phyloP scores from a whole-genome alignment of 2,888 invertebrate species.

The Torymus texanus region DNA sequence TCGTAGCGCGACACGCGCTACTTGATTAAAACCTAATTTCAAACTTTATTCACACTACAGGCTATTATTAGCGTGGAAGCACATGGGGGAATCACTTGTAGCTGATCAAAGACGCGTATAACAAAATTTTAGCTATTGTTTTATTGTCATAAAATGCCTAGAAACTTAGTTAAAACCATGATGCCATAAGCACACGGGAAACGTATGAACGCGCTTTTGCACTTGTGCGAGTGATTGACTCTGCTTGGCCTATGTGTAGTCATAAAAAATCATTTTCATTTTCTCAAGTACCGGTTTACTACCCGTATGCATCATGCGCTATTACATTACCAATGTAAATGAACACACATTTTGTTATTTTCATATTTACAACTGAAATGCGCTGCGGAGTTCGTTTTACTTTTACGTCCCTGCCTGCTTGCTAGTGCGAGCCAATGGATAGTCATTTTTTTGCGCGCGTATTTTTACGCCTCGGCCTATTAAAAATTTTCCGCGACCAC shows the following conservation, averaged over 20 bases:
- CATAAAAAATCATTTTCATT: slow-evolving; percentile 49
- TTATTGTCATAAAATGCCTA: slow-evolving; percentile 13
- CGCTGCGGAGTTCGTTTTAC: neutral
- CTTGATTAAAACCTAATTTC: no score
- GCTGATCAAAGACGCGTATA: no score
- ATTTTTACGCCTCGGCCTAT: no score
- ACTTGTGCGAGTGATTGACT: slow-evolving; percentile 11
- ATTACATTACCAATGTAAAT: slow-evolving; percentile 50
- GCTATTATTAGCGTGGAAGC: no score
- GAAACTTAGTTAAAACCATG: slow-evolving; percentile 45
- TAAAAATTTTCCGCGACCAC: no score
- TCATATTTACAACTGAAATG: slow-evolving; percentile 32
- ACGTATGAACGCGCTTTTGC: neutral
- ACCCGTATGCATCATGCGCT: slow-evolving; percentile 11
- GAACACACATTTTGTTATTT: slow-evolving; percentile 45
- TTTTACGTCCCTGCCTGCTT: slow-evolving; percentile 21
- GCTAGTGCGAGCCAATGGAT: no score
- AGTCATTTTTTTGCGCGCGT: no score
- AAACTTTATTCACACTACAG: no score
- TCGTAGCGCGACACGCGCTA: no score
- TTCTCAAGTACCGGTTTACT: slow-evolving; percentile 24
- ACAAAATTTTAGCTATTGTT: no score
- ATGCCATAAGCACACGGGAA: slow-evolving; percentile 27
- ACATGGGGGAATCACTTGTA: no score
- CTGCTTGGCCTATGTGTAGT: neutral